phyloP scores from a whole-genome alignment of 2,797 vertebrate genomes.

The Aphelocoma californica region DNA sequence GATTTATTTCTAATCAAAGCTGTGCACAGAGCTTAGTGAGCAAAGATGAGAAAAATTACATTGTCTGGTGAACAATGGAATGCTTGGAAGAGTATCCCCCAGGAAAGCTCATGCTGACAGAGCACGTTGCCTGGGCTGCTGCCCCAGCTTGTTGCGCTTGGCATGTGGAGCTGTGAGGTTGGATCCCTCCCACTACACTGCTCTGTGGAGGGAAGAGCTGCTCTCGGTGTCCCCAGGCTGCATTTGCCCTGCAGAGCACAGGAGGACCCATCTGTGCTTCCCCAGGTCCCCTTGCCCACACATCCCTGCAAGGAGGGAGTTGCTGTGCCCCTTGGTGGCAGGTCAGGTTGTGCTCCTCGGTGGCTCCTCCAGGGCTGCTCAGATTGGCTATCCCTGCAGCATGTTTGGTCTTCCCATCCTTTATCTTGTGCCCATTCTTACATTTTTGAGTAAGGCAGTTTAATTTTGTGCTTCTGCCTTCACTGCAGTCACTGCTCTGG shows the following conservation, averaged over 20 bases:
- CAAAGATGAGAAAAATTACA: neutral
- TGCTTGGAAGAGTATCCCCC: accelerated
- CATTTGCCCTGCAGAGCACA: accelerated
- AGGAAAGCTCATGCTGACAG: accelerated
- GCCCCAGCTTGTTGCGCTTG: accelerated
- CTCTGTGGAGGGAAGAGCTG: neutral
- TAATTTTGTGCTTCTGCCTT: neutral
- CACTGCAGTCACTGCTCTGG: neutral
- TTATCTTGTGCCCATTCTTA: neutral
- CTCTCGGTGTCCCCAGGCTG: neutral
- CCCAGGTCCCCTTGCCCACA: neutral
- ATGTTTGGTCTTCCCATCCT: neutral
- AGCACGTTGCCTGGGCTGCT: neutral
- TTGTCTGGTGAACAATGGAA: neutral
- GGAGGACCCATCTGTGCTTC: accelerated
- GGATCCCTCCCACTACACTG: accelerated
- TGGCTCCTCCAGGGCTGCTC: neutral
- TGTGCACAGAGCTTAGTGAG: neutral
- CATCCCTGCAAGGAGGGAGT: neutral
- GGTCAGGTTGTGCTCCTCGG: neutral
- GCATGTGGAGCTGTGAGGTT: neutral
- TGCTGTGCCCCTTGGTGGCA: neutral
- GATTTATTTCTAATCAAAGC: conserved; percentile 51
- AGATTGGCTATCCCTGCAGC: neutral
- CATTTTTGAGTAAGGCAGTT: neutral